Evolutionary conservation across 1,140 invertebrate genomes (phyloP).

Genomic region (Trachymyrmex septentrionalis): DNA sequence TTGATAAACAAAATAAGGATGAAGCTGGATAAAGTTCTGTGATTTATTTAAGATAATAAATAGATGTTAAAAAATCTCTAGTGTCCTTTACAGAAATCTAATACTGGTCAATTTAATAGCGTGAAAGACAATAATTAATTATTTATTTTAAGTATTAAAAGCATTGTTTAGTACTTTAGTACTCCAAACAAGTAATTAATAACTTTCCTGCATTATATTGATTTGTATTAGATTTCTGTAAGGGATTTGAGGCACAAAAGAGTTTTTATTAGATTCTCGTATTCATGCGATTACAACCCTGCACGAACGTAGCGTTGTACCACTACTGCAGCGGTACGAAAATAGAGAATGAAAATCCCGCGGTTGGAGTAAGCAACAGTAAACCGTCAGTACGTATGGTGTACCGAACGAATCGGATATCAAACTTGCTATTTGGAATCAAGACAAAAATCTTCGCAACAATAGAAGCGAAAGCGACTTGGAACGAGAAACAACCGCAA

Average conservation of each 20-base stretch:
- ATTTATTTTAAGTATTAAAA: too few relatives aligned
- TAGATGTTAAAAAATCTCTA: background rate
- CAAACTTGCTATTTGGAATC: constrained; percentile 55
- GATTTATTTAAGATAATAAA: background rate
- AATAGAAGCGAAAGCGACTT: constrained; percentile 26
- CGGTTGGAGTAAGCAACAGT: constrained; percentile 76
- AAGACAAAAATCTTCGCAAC: constrained; percentile 42
- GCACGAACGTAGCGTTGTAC: constrained; percentile 43
- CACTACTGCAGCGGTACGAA: constrained; percentile 71
- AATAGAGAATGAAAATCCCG: constrained; percentile 78
- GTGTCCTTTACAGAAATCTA: background rate
- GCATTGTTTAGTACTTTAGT: too few relatives aligned
- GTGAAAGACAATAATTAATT: too few relatives aligned
- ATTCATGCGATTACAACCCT: constrained; percentile 32
- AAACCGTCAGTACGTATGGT: constrained; percentile 65
- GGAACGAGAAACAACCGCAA: background rate
- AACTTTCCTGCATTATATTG: too few relatives aligned
- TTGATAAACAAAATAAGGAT: background rate
- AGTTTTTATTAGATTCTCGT: constrained; percentile 47
- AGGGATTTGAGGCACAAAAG: background rate
- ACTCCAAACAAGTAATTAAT: too few relatives aligned
- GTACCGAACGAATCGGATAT: constrained; percentile 50
- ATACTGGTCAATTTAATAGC: too few relatives aligned
- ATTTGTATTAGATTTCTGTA: too few relatives aligned
- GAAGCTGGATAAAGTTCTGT: background rate